These are phyloP conservation scores for Lophura swinhoii DNA, from an alignment of 2,797 vertebrate genomes.

Conservation along the genomic window DNA sequence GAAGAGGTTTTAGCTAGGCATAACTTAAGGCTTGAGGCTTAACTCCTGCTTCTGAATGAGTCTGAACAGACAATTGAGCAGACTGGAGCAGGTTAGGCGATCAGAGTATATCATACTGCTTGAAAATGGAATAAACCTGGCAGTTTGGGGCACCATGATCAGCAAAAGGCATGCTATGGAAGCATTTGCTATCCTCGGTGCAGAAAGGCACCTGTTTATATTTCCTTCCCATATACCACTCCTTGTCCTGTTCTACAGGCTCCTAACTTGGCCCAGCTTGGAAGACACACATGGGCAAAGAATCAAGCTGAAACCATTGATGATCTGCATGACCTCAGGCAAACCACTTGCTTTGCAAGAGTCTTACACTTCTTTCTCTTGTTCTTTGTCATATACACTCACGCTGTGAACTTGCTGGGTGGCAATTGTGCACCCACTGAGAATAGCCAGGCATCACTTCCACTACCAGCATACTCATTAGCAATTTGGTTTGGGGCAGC, in stretches of 20 bases:
- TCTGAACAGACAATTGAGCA: neutral
- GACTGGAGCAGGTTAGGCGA: neutral
- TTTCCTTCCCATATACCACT: neutral
- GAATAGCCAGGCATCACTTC: neutral
- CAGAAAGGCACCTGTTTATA: neutral
- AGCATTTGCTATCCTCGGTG: neutral
- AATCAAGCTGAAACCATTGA: neutral
- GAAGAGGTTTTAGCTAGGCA: neutral
- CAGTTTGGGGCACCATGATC: neutral
- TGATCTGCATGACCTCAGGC: neutral
- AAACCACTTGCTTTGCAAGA: neutral
- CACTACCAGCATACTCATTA: neutral
- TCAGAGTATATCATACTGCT: neutral
- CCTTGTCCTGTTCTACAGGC: neutral
- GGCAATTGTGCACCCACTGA: neutral
- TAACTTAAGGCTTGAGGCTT: neutral
- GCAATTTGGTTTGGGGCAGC: neutral
- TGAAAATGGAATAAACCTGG: neutral
- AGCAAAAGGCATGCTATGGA: neutral
- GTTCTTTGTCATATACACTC: neutral
- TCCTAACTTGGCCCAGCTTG: neutral
- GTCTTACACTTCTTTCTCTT: neutral
- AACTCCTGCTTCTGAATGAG: neutral
- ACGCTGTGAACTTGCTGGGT: neutral
- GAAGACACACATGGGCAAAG: neutral